A percentile compares a stretch with the other conserved stretches of the same genome.
These are phyloP conservation scores for Nysson spinosus DNA, from an alignment of 2,888 invertebrate genomes.

Conservation along the genomic window DNA sequence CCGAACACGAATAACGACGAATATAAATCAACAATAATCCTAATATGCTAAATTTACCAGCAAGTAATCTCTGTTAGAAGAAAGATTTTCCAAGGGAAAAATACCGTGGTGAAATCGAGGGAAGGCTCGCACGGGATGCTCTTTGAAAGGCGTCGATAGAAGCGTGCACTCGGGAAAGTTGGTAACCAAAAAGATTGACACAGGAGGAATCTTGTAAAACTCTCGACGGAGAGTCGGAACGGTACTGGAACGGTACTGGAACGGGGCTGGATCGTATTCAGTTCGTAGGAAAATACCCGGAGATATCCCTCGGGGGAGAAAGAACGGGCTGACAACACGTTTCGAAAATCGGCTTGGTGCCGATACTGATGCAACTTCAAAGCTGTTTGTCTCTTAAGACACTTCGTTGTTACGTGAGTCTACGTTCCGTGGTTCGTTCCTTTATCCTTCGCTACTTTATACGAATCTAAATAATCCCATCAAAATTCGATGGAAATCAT, in stretches of 20 bases:
- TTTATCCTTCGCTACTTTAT: conserved; percentile 5
- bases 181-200: conserved; percentile 53
- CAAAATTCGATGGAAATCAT: too few species aligned
- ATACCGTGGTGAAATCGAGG: too few species aligned
- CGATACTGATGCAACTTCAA: conserved; percentile 37
- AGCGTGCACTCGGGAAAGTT: conserved; percentile 37
- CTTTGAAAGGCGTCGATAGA: conserved; percentile 37
- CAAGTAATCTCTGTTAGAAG: too few species aligned
- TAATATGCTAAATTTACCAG: too few species aligned
- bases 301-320: conserved; percentile 33
- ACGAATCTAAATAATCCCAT: too few species aligned
- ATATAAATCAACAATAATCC: too few species aligned
- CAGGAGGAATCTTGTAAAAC: conserved; percentile 47
- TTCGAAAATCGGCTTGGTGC: conserved; percentile 47
- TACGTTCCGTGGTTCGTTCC: not conserved
- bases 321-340: conserved; percentile 41
- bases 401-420: conserved; percentile 8
- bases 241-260: conserved; percentile 9
- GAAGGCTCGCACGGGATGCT: too few species aligned
- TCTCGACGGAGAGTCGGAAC: conserved; percentile 17
- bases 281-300: conserved; percentile 49
- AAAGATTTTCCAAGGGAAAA: too few species aligned
- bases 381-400: conserved; percentile 45
- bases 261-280: conserved; percentile 43
- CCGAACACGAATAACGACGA: too few species aligned